These are phyloP conservation scores for Mesodorylaimus sp. DNA, from an alignment of 2,888 invertebrate genomes.

Conservation along the genomic window DNA sequence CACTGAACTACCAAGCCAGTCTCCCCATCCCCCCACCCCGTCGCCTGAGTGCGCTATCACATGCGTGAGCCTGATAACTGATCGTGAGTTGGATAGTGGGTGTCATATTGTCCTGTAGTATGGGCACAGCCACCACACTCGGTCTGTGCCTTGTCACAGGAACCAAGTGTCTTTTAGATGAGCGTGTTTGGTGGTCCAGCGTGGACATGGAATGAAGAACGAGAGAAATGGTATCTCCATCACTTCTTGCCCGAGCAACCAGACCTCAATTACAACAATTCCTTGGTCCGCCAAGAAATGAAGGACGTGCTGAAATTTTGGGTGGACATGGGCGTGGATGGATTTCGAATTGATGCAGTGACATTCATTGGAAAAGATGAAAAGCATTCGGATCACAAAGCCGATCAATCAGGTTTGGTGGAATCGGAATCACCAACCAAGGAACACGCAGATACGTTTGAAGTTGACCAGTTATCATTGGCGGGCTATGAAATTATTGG, in stretches of 20 bases:
- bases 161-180: slow-evolving; percentile 20
- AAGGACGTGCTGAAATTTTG: slow-evolving; percentile 24
- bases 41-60: no score
- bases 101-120: no score
- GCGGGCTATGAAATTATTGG: no score
- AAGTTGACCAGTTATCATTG: no score
- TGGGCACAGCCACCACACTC: not conserved
- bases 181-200: slow-evolving; percentile 51
- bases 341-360: slow-evolving; percentile 33
- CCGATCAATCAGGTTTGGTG: not conserved
- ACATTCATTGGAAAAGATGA: slow-evolving; percentile 16
- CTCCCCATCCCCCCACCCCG: no score
- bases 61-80: no score
- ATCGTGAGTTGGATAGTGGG: no score
- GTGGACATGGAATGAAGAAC: slow-evolving; percentile 49
- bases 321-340: slow-evolving; percentile 35
- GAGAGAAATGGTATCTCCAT: slow-evolving; percentile 57
- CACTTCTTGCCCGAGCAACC: slow-evolving; percentile 50
- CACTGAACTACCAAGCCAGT: no score
- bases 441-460: no score
- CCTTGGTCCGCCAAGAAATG: slow-evolving; percentile 20
- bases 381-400: not conserved
- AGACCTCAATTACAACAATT: slow-evolving; percentile 61
- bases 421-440: no score
- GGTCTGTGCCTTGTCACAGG: not conserved